A percentile compares a stretch with the other conserved stretches of the same genome.
phyloP scores from a whole-genome alignment of 2,113 vertebrate genomes.

The Eulacestoma nigropectus region DNA sequence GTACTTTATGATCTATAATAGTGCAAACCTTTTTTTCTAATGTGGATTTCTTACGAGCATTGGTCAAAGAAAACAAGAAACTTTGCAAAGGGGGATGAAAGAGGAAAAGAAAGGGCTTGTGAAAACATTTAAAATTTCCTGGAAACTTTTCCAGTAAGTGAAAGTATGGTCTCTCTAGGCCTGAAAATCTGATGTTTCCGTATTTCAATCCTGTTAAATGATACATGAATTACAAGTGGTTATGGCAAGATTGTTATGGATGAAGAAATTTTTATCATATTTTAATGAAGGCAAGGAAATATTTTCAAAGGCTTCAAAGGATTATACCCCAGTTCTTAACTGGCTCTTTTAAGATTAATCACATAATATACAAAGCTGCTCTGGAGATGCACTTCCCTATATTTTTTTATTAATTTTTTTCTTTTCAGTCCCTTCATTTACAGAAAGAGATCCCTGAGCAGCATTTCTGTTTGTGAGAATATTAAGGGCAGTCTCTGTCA shows the following conservation, averaged over 20 bases:
- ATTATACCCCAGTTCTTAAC: neutral
- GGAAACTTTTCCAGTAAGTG: neutral
- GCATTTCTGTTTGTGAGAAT: neutral
- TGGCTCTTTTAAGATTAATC: neutral
- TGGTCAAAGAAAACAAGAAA: neutral
- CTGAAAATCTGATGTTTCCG: neutral
- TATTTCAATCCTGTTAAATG: neutral
- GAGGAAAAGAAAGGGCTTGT: neutral
- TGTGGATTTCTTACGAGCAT: rapidly evolving
- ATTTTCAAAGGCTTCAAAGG: neutral
- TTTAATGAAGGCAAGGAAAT: neutral
- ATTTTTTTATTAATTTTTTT: neutral
- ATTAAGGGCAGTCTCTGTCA: neutral
- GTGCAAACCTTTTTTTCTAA: rapidly evolving
- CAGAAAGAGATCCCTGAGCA: neutral
- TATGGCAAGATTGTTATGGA: neutral
- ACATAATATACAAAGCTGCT: neutral
- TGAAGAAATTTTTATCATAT: neutral
- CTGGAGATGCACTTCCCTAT: neutral
- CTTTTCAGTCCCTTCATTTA: neutral
- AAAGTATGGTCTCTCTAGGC: neutral
- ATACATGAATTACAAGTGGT: neutral
- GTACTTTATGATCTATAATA: neutral
- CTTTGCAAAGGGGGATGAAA: neutral
- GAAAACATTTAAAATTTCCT: neutral